Base-by-base conservation (phyloP, 2,113 vertebrate species). In the Scartelaos histophorus region DNA sequence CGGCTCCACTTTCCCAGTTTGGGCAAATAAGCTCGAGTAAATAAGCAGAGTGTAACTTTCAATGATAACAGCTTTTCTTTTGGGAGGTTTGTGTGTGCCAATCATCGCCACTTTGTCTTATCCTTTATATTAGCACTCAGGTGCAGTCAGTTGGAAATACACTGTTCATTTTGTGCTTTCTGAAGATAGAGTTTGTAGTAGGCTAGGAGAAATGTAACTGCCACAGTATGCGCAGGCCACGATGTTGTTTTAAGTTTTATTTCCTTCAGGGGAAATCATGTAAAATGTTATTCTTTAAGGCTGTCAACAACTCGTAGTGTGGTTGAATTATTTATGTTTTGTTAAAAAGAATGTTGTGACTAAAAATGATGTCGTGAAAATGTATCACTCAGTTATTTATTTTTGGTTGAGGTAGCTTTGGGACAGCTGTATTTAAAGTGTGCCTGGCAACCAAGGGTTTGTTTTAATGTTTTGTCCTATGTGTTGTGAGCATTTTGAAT, bases 141-240 rank as follows among this genome's bases (percentile, higher is more conserved):
- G 67, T 84, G 71, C 80, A 83, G 73, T 60, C 0, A 69, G 70
- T 69, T 43, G 22, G 15, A 75, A 66, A 77, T 35, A 84, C 49
- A 51, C 17, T 3, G 66, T 76, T 89, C 25, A 74, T 82, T 75
- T 82, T 76, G 77, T 67, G 75, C 71, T 70, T 76, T 82, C 71
- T 72, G 64, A 85, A 22, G 53, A 69, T 0, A 24, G 43, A 47
- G 61, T 69, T 81, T 77, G 49, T 61, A 65, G 64, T 69, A 57
- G 67, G 73, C 71, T 70, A 66, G 70, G 71, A 67, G 24, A 69
- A 70, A 83, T 21, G 51, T 54, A 69, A 65, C 56, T 62, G 45
- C 29, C 35, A 12, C 54, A 24, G 47, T 65, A 47, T 64, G 53
- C 58, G 77, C 34, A 60, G 24, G 66, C 54, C 35, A 61, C 69